Conservation (phyloP, 2,888 invertebrate species). For the Sycophila texana region DNA sequence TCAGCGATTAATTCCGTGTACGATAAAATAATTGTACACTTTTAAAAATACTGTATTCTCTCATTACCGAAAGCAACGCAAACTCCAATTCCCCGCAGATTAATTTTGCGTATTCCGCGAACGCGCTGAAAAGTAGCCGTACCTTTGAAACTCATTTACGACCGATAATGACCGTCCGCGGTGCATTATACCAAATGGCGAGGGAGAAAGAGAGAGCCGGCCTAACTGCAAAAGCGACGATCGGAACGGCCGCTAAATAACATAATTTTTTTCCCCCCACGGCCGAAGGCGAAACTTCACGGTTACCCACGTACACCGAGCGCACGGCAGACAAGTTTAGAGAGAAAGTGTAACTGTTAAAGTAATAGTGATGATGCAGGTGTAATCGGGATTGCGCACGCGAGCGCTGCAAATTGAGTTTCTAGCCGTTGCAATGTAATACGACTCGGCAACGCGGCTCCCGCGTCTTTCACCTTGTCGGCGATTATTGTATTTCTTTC, state of each 20-base stretch:
- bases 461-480: constrained; percentile 21
- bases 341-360: constrained; percentile 74
- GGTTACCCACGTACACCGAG: constrained; percentile 26
- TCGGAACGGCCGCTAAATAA: constrained; percentile 1
- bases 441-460: neutral
- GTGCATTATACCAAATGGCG: neutral
- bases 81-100: too few relatives aligned
- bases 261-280: constrained; percentile 19
- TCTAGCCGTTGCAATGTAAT: neutral
- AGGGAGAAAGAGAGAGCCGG: constrained; percentile 12
- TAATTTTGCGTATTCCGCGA: too few relatives aligned
- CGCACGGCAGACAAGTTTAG: constrained; percentile 47
- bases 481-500: constrained; percentile 29
- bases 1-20: too few relatives aligned
- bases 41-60: too few relatives aligned
- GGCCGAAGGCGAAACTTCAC: constrained; percentile 34
- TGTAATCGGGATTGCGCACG: constrained; percentile 73
- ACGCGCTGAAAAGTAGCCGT: too few relatives aligned
- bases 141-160: too few relatives aligned
- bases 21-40: too few relatives aligned
- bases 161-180: constrained; percentile 9
- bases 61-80: too few relatives aligned
- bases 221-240: constrained; percentile 35
- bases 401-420: constrained; percentile 54
- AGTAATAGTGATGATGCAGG: constrained; percentile 72